Evolutionary conservation across 1,140 invertebrate genomes (phyloP), one percentile per base, ranked within the genome.

Genomic region (Bombus sylvicola): DNA sequence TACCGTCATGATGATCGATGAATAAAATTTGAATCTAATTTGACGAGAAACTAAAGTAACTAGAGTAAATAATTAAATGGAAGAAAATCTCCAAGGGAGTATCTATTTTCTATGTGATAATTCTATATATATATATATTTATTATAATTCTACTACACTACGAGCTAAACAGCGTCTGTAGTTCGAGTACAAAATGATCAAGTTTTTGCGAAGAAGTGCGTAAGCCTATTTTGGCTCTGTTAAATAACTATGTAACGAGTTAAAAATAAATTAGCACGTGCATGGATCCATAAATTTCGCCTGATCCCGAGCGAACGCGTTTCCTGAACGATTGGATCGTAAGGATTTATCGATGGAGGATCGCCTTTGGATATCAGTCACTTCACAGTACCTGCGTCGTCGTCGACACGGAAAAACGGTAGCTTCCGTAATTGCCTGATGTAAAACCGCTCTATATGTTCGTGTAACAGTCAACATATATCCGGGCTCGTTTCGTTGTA

Each of bases 371-470:
- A 18, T n/a, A 84, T 47, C 47, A 79, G 28, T 84, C 82, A 43
- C 31, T 41, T 25, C 5, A 31, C 31, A 12, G n/a, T 28, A 66
- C 25, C 31, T 83, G 43, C 18, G 62, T 9, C 28, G 41, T 13
- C 22, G n/a, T 47, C 47, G 47, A 59, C 66, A 53, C 43, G 77
- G 41, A 41, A 31, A 53, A 53, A 2, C 18, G 18, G 18, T 53
- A 18, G 47, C 5, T 53, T 8, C 1, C 18, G 47, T 53, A 53
- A 53, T 53, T 22, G 53, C 69, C 59, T 57, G 80, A 81, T 78
- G 85, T 77, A 81, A 84, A 81, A 85, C 74, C 78, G 73, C 76
- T 89, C 81, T 81, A 85, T 53, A 53, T 22, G 47, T 53, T 22
- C 5, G 6, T 53, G 57, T 68, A 80, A 81, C 78, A 41, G 18